Percentiles rank a stretch among this genome's conserved stretches.
These are phyloP conservation scores for Psittacus erithacus DNA, from an alignment of 2,113 vertebrate genomes.

Conservation along the genomic window DNA sequence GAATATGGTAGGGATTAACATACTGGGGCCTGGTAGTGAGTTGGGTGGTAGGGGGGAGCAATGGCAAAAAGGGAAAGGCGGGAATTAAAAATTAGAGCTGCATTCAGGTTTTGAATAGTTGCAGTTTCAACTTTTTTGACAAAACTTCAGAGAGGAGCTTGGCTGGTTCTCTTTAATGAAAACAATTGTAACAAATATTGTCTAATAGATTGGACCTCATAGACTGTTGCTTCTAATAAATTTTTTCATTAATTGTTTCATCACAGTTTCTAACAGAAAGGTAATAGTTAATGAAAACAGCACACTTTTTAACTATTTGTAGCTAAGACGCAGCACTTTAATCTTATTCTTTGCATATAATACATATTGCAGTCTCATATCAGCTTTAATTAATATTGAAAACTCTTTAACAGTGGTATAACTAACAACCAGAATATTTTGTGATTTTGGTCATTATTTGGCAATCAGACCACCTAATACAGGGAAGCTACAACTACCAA, in stretches of 20 bases:
- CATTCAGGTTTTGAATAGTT: neutral
- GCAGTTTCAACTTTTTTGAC: neutral
- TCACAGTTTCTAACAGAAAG: neutral
- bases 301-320: neutral
- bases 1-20: no score
- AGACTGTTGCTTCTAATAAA: neutral
- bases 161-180: neutral
- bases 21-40: no score
- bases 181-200: neutral
- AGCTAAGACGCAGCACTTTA: neutral
- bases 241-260: neutral
- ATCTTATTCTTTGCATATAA: neutral
- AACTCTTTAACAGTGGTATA: neutral
- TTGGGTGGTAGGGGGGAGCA: no score
- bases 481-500: neutral
- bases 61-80: no score
- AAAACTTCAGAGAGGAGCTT: neutral
- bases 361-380: neutral
- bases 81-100: neutral
- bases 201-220: neutral
- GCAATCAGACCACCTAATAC: neutral
- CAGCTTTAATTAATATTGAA: neutral
- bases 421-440: neutral
- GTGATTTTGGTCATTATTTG: neutral
- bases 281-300: neutral